Percentiles rank a stretch among this genome's conserved stretches.
Evolutionary conservation across 2,888 invertebrate species (phyloP).

Genomic region (Ashinkailepas kermadecensis): DNA sequence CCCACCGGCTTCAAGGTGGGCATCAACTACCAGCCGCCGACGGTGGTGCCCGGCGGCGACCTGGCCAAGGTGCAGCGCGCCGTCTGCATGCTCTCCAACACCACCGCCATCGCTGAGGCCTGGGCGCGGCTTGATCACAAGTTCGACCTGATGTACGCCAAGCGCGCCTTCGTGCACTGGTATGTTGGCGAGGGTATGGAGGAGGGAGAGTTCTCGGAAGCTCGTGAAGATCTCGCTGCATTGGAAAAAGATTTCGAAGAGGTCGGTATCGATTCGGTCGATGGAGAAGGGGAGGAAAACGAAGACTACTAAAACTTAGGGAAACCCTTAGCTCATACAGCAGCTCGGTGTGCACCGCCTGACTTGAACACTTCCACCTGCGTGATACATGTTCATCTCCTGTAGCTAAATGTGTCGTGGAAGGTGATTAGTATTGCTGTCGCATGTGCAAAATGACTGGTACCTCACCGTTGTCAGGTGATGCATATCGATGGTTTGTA

Average conservation of each 20-base stretch:
- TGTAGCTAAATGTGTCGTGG: no score
- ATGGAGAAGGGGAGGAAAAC: constrained; percentile 12
- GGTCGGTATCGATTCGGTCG: constrained; percentile 22
- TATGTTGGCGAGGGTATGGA: constrained; percentile 16
- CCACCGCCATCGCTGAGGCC: constrained; percentile 93
- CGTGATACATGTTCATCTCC: no score
- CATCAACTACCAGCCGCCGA: constrained; percentile 66
- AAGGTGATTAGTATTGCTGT: no score
- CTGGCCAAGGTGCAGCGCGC: constrained; percentile 67
- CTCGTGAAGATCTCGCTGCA: constrained; percentile 5
- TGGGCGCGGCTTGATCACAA: constrained; percentile 95
- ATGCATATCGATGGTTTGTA: no score
- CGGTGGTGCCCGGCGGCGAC: constrained; percentile 59
- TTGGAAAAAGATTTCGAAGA: constrained; percentile 17
- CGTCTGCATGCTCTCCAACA: constrained; percentile 78
- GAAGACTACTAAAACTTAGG: background rate
- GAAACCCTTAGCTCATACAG: no score
- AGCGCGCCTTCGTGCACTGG: constrained; percentile 93
- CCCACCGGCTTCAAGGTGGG: constrained; percentile 86
- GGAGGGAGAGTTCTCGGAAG: constrained; percentile 6
- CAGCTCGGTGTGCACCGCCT: no score
- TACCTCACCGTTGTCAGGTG: no score
- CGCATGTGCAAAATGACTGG: no score
- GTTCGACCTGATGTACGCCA: constrained; percentile 95
- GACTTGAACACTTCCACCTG: no score